Base-by-base conservation (phyloP, 2,797 vertebrate species). In the Onychomys arenicola region DNA sequence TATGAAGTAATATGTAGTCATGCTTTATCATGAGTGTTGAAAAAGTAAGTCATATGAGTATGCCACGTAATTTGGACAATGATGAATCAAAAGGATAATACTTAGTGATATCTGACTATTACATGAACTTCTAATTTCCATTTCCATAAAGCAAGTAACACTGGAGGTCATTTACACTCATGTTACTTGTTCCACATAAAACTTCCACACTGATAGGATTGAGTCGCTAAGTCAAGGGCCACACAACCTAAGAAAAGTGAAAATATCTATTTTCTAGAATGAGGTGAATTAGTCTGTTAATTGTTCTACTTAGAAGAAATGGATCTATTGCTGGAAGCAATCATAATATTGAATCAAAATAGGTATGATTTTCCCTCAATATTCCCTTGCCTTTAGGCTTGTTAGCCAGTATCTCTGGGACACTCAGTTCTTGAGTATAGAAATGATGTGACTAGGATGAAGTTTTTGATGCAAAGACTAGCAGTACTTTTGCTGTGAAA, bases 81-180 rank as follows among this genome's bases (percentile, higher is more conserved):
- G 6, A 5, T 83, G 29, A 90, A 87, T 46, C 13, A 59, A 84
- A 95, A 94, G 17, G n/a, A 65, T 55, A 59, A n/a, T 37, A 80
- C 80, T 87, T 87, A 17, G 73, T 17, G 37, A 80, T 34, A 43
- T 17, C 12, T 73, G 37, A 88, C 37, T 34, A 75, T 49, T n/a
- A 78, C 8, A n/a, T 34, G 25, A 63, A 55, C 59, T 84, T 86
- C 27, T 73, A 71, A 77, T 86, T 67, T 86, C n/a, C 90, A 46
- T 61, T 17, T 91, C 34, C n/a, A 83, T 86, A 67, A 93, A 89
- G 43, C 59, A 91, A 34, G 37, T 90, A 40, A 84, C 57, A 37
- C 3, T 93, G 76, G 80, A 91, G 77, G 4, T 75, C n/a, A 83
- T 67, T 23, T n/a, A 55, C 0, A 23, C 16, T 90, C 11, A 65